These are phyloP conservation scores for Halocynthia roretzi DNA, from an alignment of 23 tunicate genomes.

Conservation along the genomic window DNA sequence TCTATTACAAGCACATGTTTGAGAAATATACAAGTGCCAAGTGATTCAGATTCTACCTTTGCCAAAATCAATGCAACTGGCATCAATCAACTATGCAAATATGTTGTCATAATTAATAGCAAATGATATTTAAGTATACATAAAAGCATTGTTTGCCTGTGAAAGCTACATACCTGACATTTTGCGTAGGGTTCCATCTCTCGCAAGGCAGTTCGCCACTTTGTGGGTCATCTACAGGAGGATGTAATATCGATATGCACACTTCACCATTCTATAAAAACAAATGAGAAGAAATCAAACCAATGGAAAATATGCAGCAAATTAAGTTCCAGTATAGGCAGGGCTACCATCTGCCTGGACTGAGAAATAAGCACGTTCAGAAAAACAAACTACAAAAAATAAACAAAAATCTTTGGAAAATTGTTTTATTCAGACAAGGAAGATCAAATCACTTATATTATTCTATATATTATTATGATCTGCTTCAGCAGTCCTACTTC, in stretches of 20 bases:
- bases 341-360: not conserved
- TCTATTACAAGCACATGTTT: too few species aligned
- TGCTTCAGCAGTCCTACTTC: too few species aligned
- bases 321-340: not conserved
- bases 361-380: not conserved
- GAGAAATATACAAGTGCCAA: too few species aligned
- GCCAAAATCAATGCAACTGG: not conserved
- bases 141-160: too few species aligned
- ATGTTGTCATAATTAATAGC: too few species aligned
- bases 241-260: conserved; percentile 95
- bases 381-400: not conserved
- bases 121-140: too few species aligned
- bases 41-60: not conserved
- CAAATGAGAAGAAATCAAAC: not conserved
- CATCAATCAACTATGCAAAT: too few species aligned
- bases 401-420: too few species aligned
- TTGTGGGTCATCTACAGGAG: conserved; percentile 95
- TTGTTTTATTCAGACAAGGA: too few species aligned
- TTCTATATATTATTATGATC: too few species aligned
- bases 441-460: too few species aligned
- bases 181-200: conserved; percentile 99
- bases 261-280: conserved; percentile 82
- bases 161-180: conserved; percentile 89
- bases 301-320: not conserved
- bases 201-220: conserved; percentile 96